Base-by-base conservation (phyloP, 2,797 vertebrate species). In the Lutjanus campechanus region DNA sequence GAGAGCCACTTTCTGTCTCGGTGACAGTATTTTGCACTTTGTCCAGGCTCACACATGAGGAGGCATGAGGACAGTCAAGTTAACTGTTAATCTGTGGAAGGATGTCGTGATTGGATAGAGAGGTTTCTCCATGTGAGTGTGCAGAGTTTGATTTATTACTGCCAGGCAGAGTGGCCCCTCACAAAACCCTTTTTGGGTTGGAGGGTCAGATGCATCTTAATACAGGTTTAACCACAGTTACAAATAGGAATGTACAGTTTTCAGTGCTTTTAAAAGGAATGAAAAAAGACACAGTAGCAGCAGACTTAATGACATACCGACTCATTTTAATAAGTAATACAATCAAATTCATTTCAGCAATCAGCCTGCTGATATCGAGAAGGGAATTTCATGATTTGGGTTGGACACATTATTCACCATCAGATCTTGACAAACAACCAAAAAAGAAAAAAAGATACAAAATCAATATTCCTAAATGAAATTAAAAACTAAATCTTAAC, bases 81-180 rank as follows among this genome's bases (percentile, higher is more conserved):
- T 95, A 96, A 96, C 93, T 85, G 95, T 95, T 96, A 95, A 96
- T 93, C 93, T 83, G 64, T 8, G 36, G 73, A 53, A 74, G 81
- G 82, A 85, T 55, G 77, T 66, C 46, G 68, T 41, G 46, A 75
- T 55, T 83, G 84, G 77, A 80, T 75, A 36, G 47, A 77, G 40
- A 12, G 1, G 22, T 59, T 73, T 62, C 50, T 54, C 60, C 11
- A 8, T 20, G 60, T 44, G 7, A 81, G 66, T 9, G 67, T 69
- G 43, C 20, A 47, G 11, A 73, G 44, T 47, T n/a, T 59, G 25
- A 71, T n/a, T 58, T 12, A 65, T 53, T 47, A 19, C 47, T 22
- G 12, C 13, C 6, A 4, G 8, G 49, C 10, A 20, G 7, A 2
- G 7, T 15, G 40, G 46, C 8, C 44, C 11, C 16, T 1, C 20